Conservation (phyloP, 2,888 invertebrate genomes). For the Torymus auratus region DNA sequence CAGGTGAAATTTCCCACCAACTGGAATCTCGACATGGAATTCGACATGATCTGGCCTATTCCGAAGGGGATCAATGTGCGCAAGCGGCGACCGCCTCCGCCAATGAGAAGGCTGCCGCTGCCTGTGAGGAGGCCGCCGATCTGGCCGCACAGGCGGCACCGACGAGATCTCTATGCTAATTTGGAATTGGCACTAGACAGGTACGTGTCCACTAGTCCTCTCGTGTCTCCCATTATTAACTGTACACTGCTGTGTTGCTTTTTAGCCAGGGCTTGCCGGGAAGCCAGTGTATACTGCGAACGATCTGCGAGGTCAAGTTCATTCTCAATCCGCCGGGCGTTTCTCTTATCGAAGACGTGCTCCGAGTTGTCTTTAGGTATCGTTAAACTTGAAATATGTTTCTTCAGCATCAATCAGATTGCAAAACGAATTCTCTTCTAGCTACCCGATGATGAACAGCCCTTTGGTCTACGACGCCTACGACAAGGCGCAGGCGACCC, state of each 20-base stretch:
- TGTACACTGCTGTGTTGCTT: slow-evolving; percentile 57
- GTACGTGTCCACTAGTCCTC: slow-evolving; percentile 66
- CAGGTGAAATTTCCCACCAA: slow-evolving; percentile 79
- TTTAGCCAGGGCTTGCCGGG: slow-evolving; percentile 82
- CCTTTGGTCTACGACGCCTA: slow-evolving; percentile 64
- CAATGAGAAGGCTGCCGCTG: too few relatives aligned
- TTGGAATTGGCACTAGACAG: slow-evolving; percentile 76
- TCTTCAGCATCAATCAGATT: neutral
- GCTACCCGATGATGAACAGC: slow-evolving; percentile 27
- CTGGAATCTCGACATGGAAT: slow-evolving; percentile 80
- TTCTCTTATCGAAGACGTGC: slow-evolving; percentile 83
- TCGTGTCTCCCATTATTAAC: neutral
- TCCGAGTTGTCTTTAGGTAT: slow-evolving; percentile 82
- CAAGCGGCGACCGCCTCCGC: neutral
- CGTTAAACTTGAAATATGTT: neutral
- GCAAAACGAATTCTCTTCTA: neutral
- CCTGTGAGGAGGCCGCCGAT: neutral
- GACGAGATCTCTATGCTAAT: slow-evolving; percentile 79
- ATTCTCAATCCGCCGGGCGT: slow-evolving; percentile 80
- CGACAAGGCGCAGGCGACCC: slow-evolving; percentile 66
- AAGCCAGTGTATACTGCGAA: slow-evolving; percentile 81
- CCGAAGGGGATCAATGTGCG: slow-evolving; percentile 62
- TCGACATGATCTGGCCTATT: slow-evolving; percentile 79
- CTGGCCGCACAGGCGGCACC: slow-evolving; percentile 71
- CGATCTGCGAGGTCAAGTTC: slow-evolving; percentile 83